phyloP scores from a whole-genome alignment of 2,113 vertebrate species.

The Nannobrachium achirus region DNA sequence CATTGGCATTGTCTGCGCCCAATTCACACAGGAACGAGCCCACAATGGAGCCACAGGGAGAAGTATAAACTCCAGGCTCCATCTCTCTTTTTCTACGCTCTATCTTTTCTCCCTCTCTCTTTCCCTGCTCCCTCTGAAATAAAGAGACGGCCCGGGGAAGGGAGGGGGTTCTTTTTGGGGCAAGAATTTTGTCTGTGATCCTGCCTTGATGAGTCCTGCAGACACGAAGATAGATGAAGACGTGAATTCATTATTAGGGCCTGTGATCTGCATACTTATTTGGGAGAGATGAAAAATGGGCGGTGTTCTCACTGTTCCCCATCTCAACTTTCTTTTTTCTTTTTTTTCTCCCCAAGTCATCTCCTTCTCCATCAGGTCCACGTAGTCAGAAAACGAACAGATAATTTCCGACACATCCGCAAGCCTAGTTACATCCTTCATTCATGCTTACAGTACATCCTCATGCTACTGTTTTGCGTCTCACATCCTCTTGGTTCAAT shows the following conservation, averaged over 20 bases:
- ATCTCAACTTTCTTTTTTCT: constrained; percentile 24
- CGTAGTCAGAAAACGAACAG: no score
- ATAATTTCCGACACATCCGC: no score
- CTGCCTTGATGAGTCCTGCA: constrained; percentile 29
- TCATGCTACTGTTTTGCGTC: no score
- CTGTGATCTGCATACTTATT: constrained; percentile 24
- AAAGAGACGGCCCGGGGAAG: constrained; percentile 29
- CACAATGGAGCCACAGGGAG: constrained; percentile 40
- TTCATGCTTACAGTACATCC: no score
- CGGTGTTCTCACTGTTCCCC: constrained; percentile 14
- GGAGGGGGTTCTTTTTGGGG: neutral
- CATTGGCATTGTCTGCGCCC: constrained; percentile 58
- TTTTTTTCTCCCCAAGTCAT: constrained; percentile 10
- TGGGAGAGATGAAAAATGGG: constrained; percentile 17
- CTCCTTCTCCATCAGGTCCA: constrained; percentile 14
- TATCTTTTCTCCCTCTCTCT: constrained; percentile 20
- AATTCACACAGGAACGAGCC: constrained; percentile 54
- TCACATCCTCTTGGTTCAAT: no score
- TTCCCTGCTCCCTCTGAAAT: constrained; percentile 36
- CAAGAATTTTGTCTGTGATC: constrained; percentile 10
- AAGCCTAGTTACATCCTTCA: no score
- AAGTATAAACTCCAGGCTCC: constrained; percentile 23
- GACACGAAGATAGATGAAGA: constrained; percentile 33
- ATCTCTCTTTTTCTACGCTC: constrained; percentile 29
- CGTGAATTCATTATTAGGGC: constrained; percentile 24